Conservation (phyloP, 2,797 vertebrate species). For the Rhinophrynus dorsalis region DNA sequence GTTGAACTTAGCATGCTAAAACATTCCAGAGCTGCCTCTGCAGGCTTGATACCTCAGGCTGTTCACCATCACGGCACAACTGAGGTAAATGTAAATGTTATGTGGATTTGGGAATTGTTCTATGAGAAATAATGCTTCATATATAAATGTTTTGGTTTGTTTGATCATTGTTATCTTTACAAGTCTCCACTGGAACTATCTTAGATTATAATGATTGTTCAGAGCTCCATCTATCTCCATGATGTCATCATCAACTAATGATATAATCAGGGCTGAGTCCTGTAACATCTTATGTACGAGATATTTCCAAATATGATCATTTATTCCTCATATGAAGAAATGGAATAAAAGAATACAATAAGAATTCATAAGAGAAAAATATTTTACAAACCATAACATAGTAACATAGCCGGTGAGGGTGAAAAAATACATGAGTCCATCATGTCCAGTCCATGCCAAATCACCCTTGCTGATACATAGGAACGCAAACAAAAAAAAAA, state of each 20-base stretch:
- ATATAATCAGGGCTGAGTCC: not conserved
- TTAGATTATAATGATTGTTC: not conserved
- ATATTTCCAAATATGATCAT: too few relatives aligned
- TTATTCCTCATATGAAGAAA: too few relatives aligned
- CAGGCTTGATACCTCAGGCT: slow-evolving; percentile 15
- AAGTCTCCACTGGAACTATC: not conserved
- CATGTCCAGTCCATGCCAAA: too few relatives aligned
- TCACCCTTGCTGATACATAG: too few relatives aligned
- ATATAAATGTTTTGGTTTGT: not conserved
- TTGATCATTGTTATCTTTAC: not conserved
- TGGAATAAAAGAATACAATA: not conserved
- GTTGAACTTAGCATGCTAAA: not conserved
- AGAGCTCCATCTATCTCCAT: not conserved
- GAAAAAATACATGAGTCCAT: too few relatives aligned
- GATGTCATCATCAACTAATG: not conserved
- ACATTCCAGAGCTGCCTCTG: slow-evolving; percentile 33
- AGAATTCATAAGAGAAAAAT: not conserved
- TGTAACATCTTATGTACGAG: too few relatives aligned
- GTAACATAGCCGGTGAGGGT: too few relatives aligned
- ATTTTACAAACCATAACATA: too few relatives aligned
- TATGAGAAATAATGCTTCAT: not conserved
- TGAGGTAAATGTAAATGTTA: not conserved
- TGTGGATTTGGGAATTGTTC: too few relatives aligned
- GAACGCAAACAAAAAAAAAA: too few relatives aligned
- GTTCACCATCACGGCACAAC: not conserved